Evolutionary conservation across 2,888 invertebrate species (phyloP), one percentile per base, ranked within the genome.

Genomic region (Galeruca laticollis): DNA sequence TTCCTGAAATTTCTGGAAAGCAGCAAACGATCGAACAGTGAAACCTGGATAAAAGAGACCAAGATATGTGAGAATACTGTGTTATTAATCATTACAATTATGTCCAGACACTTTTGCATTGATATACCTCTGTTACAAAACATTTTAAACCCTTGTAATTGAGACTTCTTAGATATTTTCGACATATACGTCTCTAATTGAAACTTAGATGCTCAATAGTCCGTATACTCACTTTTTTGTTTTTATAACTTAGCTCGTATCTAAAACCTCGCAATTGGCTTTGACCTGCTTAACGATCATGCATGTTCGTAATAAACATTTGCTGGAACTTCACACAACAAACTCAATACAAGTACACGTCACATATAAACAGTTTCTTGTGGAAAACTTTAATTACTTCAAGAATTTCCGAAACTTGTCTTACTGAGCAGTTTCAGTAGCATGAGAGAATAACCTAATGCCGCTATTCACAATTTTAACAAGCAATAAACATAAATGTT

Each of bases 371-470:
- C 35, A 57, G 57, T 43, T 35, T 26, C 60, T 69, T 69, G 61
- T 52, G 70, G 62, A 67, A 72, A 65, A 49, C 72, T 63, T 66
- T 72, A 69, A 72, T 72, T 69, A 72, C 72, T 61, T 65, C 66
- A 60, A 56, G 67, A 70, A 70, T 70, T 59, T 68, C 70, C 52
- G 72, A 69, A 66, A 72, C 57, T 72, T 61, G 67, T 66, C 69
- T 54, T 51, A 52, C 57, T 67, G 64, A n/a, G 43, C 40, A 71
- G 60, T 54, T 68, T 51, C 62, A 51, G 66, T 57, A 70, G 68
- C 71, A 68, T 62, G 63, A 43, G 67, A 59, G 63, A 60, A 69
- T 61, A n/a, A 68, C 68, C 57, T 49, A 70, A 68, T 65, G 71
- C 57, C 65, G 61, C 33, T 69, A 65, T 70, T 56, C 57, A 72